Evolutionary conservation across 2,113 vertebrate species (phyloP), one percentile per base, ranked within the genome.

Genomic region (Climacteris rufus): DNA sequence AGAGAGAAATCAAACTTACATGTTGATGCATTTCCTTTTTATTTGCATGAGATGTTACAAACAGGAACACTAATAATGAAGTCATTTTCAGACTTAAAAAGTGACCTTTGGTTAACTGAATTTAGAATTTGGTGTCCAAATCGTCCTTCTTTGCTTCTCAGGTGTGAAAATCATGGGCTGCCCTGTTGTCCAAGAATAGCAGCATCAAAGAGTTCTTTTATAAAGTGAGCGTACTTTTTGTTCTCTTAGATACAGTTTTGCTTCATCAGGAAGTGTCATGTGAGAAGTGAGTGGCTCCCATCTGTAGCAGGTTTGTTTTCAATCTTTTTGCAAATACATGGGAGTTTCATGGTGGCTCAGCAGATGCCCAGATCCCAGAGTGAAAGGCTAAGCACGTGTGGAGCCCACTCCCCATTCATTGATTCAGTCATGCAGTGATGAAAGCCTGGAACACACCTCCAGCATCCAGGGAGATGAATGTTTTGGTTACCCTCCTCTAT

Each of bases 271-370:
- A 89, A 47, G 24, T 71, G 31, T 39, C 9, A 0, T 1, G 2
- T 2, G 16, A 44, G 56, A 78, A 39, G 3, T 0, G 15, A 56
- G 49, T 3, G 27, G 27, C 37, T 92, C 33, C 2, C 11, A 1
- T 42, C 54, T 44, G 4, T 37, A 8, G 25, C 1, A 0, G 13
- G 15, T 42, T 61, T 24, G 23, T 30, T 89, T 57, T 44, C 11
- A 0, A 16, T 30, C 52, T 82, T 11, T 28, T 21, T 44, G 64
- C 0, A 2, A 30, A 16, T 14, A 3, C 0, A 0, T n/a, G 33
- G 33, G 23, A 42, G 3, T 71, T 89, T 60, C 23, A 0, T 13
- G 22, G 71, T 54, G 80, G 75, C 52, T 61, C 42, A 49, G 63
- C 75, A 69, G 92, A 44, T 49, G 9, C 75, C 70, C 90, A 78